Base-by-base conservation (phyloP, 2,888 invertebrate species). In the Lissonota sp. region DNA sequence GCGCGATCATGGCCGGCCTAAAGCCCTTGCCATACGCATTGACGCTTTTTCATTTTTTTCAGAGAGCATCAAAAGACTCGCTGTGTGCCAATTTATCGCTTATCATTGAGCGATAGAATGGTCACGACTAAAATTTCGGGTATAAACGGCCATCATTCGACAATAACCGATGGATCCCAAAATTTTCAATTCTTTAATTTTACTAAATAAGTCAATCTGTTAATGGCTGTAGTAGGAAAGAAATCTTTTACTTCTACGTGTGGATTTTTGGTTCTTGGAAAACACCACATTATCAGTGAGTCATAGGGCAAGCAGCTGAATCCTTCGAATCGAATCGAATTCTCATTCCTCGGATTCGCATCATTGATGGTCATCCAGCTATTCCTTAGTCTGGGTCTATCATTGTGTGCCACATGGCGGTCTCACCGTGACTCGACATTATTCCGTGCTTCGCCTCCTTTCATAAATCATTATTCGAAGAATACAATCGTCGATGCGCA, bases 361-460 rank as follows among this genome's bases (percentile, higher is more conserved):
- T 51, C 44, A 58, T 5, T 3, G 70, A 58, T 58, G n/a, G 39
- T 63, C 60, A 12, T 67, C 55, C 8, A 14, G 26, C 46, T 14
- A 57, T 64, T 44, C 58, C 14, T 60, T 14, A 46, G 60, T 46
- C 49, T 16, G 16, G 14, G 42, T 42, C 26, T 49, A 51, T 53
- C 55, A 46, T 53, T 44, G 37, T 26, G 5, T 37, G 37, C 12
- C 44, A 37, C 63, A 76, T 8, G 8, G 5, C 51, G 16, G 14
- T 63, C 58, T 81, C 81, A 81, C 55, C 64, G 14, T 78, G 78
- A 81, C 73, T 66, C 37, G 42, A 39, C 70, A 64, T 70, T 78
- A 81, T 74, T 74, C 44, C 69, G 40, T 26, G 66, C 71, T 74
- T 58, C 16, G n/a, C 71, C 39, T 4, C 26, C 2, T 70, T 10